Conservation (phyloP, 2,797 vertebrate genomes). For the Potorous gilbertii region DNA sequence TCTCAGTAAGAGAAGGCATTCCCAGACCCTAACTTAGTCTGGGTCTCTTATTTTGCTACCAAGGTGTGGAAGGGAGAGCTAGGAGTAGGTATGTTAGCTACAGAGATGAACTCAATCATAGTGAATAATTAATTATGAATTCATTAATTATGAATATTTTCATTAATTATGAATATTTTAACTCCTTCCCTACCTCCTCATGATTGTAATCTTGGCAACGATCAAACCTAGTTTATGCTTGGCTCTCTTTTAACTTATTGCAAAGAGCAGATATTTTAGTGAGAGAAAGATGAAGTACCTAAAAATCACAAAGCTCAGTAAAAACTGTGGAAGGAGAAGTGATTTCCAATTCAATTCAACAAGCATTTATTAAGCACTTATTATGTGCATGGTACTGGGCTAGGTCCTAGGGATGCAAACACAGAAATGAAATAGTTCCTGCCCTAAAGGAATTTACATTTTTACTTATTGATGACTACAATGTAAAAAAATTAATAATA, state of each 20-base stretch:
- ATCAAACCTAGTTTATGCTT: background rate
- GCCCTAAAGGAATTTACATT: background rate
- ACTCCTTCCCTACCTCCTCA: background rate
- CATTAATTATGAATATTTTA: background rate
- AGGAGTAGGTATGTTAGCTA: background rate
- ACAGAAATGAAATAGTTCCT: background rate
- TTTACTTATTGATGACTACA: background rate
- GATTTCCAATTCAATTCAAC: background rate
- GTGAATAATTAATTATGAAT: too few relatives aligned
- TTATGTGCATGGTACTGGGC: background rate
- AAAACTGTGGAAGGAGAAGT: background rate
- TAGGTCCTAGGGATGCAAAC: background rate
- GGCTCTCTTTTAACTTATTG: background rate
- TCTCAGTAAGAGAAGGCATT: background rate
- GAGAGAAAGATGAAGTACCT: background rate
- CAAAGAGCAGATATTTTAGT: background rate
- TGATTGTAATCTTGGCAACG: background rate
- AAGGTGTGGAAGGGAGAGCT: background rate
- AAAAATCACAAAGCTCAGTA: background rate
- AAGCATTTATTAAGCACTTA: background rate
- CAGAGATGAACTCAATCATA: background rate
- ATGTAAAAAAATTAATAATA: background rate
- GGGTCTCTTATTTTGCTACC: background rate
- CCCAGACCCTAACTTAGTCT: background rate
- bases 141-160: too few relatives aligned